Evolutionary conservation across 2,797 vertebrate genomes (phyloP).

Genomic region (Okamejei kenojei): DNA sequence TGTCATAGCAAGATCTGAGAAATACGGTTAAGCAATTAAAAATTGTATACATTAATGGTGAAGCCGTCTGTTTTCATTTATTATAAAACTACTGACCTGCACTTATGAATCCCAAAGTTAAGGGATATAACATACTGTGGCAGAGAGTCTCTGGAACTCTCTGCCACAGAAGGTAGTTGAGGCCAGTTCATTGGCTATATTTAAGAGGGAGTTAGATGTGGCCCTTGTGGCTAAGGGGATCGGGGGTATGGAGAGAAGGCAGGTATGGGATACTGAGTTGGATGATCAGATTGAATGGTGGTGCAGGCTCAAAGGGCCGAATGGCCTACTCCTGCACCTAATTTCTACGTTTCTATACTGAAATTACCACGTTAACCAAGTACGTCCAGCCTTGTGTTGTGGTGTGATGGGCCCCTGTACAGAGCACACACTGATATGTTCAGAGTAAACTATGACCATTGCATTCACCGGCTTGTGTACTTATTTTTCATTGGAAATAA

Average conservation of each 20-base stretch:
- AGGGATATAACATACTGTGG: neutral
- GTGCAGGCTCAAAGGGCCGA: no score
- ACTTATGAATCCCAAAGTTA: neutral
- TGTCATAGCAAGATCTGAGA: neutral
- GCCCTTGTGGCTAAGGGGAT: no score
- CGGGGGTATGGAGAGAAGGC: no score
- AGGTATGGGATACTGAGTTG: no score
- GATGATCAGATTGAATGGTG: no score
- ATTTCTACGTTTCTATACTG: no score
- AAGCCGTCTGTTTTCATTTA: neutral
- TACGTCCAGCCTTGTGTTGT: neutral
- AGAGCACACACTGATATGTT: neutral
- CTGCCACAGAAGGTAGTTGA: no score
- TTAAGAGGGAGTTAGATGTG: no score
- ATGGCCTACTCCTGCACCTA: no score
- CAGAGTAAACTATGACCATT: neutral
- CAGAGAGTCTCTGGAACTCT: no score
- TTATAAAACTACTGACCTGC: neutral
- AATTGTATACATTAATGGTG: neutral
- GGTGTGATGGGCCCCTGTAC: neutral
- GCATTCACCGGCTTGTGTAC: slow-evolving; percentile 2
- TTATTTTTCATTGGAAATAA: neutral
- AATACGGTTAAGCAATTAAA: neutral
- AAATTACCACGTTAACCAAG: neutral
- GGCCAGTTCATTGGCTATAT: no score